Evolutionary conservation across 2,113 vertebrate genomes (phyloP), one percentile per base, ranked within the genome.

Genomic region (Sander vitreus): DNA sequence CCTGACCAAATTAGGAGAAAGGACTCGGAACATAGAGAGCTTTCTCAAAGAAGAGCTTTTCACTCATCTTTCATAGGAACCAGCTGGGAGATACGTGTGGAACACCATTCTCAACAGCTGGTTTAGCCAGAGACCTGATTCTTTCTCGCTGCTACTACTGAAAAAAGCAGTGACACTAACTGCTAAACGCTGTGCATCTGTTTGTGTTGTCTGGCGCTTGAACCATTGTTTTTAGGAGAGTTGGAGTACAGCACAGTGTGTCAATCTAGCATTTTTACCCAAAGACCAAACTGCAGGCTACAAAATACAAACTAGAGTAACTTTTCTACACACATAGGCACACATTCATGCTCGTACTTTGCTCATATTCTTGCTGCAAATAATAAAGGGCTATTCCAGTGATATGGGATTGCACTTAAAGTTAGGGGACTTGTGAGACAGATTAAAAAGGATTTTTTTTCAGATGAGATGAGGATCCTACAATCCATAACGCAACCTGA

Each of bases 1-100:
- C 57, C 70, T 54, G 45, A 50, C 80, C 83, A 88, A 85, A 75
- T 89, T 83, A 79, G 85, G 76, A 80, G 36, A 63, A 45, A 1
- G 53, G 19, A 47, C 76, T 0, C 3, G 15, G n/a, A 64, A 25
- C 36, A 15, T 1, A 16, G 55, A 59, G 59, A 47, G 21, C 43
- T 62, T 69, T 53, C 60, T 60, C 33, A 53, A 16, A 9, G 18
- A 27, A 4, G 60, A 50, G n/a, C 68, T 71, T 48, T 36, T 2
- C 16, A 3, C 50, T 33, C 12, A 65, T 43, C 50, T 30, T 73
- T 27, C 21, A 1, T 9, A 19, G 68, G 30, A 68, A 51, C 0
- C 21, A 33, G 59, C 54, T 0, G 12, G 51, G 39, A 63, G 58
- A 21, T 25, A 27, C 3, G 0, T 8, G 47, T 6, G 47, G 27